Percentiles rank a stretch among this genome's conserved stretches.
Conservation (phyloP, 1,140 invertebrate species). For the Rhyzopertha dominica region DNA sequence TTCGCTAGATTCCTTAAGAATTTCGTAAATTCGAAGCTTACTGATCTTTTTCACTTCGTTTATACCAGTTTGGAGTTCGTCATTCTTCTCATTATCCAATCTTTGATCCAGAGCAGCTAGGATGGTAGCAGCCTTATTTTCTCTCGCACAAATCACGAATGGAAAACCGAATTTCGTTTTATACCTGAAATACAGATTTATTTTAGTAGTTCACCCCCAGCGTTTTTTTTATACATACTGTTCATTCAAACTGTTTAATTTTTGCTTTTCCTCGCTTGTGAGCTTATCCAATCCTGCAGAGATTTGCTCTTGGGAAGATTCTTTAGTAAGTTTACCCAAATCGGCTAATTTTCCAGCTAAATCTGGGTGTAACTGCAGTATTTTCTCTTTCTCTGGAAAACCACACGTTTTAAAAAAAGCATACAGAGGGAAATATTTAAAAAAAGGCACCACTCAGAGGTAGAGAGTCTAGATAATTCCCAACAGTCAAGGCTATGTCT, state of each 20-base stretch:
- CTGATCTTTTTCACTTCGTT: slow-evolving; percentile 68
- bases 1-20: too few species aligned
- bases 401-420: slow-evolving; percentile 11
- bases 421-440: slow-evolving; percentile 12
- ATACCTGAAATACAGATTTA: slow-evolving; percentile 54
- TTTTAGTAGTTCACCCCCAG: slow-evolving; percentile 1
- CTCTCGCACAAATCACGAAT: slow-evolving; percentile 63
- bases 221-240: slow-evolving; percentile 44
- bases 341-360: slow-evolving; percentile 57
- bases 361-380: slow-evolving; percentile 59
- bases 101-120: slow-evolving; percentile 52
- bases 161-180: slow-evolving; percentile 64
- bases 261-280: slow-evolving; percentile 49
- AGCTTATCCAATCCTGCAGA: slow-evolving; percentile 53
- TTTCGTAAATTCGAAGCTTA: slow-evolving; percentile 53
- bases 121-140: slow-evolving; percentile 60
- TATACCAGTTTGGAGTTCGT: slow-evolving; percentile 56
- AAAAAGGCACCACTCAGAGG: slow-evolving; percentile 48
- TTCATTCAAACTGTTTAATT: slow-evolving; percentile 51
- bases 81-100: slow-evolving; percentile 50
- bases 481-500: slow-evolving; percentile 51
- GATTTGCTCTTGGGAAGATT: slow-evolving; percentile 57
- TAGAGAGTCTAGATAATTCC: slow-evolving; percentile 54
- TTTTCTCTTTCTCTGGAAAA: slow-evolving; percentile 52
- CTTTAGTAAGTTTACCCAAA: slow-evolving; percentile 51